Evolutionary conservation across 2,797 vertebrate species (phyloP).

Genomic region (Enoplosus armatus): DNA sequence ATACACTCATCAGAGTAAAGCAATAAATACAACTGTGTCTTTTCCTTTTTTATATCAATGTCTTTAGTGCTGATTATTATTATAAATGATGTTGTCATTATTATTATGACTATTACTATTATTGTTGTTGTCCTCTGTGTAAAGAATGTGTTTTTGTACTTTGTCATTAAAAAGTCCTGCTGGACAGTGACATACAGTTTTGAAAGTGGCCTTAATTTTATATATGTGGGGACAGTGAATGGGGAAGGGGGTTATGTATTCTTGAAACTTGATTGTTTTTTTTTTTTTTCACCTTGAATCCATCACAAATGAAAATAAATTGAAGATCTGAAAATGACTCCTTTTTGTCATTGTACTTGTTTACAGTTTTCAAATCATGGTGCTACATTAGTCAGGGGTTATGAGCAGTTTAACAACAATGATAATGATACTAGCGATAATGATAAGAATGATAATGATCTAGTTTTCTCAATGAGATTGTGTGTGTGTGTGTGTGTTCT

Average conservation of each 20-base stretch:
- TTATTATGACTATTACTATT: constrained; percentile 83
- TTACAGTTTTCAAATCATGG: constrained; percentile 75
- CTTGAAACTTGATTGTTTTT: constrained; percentile 84
- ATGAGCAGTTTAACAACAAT: constrained; percentile 65
- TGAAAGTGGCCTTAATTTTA: constrained; percentile 88
- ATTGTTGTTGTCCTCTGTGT: constrained; percentile 83
- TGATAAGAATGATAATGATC: constrained; percentile 78
- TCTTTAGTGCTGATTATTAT: constrained; percentile 71
- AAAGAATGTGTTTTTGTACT: constrained; percentile 86
- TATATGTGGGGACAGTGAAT: constrained; percentile 84
- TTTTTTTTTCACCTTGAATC: constrained; percentile 72
- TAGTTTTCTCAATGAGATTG: constrained; percentile 59
- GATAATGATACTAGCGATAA: constrained; percentile 82
- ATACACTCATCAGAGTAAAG: constrained; percentile 50
- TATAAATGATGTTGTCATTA: constrained; percentile 80
- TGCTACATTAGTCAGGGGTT: constrained; percentile 66
- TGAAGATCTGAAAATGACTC: constrained; percentile 81
- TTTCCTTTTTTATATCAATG: constrained; percentile 71
- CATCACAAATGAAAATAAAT: constrained; percentile 85
- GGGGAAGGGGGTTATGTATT: constrained; percentile 78
- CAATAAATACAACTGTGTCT: constrained; percentile 63
- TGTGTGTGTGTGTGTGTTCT: constrained; percentile 75
- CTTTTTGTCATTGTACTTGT: constrained; percentile 83
- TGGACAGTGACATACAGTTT: constrained; percentile 88
- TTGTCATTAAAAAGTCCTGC: constrained; percentile 89